Evolutionary conservation across 1,140 invertebrate species (phyloP).

Genomic region (Pollicipes pollicipes): DNA sequence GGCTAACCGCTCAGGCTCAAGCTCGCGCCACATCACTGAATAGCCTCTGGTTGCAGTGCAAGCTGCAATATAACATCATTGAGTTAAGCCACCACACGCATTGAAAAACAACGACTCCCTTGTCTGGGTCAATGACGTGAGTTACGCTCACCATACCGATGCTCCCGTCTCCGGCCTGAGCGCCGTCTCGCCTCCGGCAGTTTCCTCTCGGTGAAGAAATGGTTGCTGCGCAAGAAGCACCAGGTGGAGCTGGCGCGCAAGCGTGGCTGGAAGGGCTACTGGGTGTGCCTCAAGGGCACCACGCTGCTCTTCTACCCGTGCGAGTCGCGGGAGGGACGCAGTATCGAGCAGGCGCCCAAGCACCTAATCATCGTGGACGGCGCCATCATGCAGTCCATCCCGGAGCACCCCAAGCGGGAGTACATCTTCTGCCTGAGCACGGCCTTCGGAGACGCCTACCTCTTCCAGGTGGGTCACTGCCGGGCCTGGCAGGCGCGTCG

Average conservation of each 20-base stretch:
- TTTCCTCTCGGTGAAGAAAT: slow-evolving; percentile 95
- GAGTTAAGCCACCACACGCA: no score
- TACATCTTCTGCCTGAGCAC: slow-evolving; percentile 96
- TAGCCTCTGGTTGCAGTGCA: no score
- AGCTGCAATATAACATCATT: neutral
- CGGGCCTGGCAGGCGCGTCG: no score
- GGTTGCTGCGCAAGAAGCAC: slow-evolving; percentile 88
- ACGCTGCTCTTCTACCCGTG: slow-evolving; percentile 92
- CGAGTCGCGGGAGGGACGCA: slow-evolving; percentile 68
- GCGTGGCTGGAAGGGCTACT: slow-evolving; percentile 93
- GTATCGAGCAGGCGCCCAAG: slow-evolving; percentile 78
- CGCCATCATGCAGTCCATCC: slow-evolving; percentile 93
- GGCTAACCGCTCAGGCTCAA: no score
- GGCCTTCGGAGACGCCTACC: slow-evolving; percentile 90
- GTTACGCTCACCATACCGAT: neutral
- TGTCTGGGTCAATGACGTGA: no score
- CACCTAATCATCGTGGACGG: slow-evolving; percentile 93
- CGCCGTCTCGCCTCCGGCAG: slow-evolving; percentile 35
- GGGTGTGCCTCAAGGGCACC: slow-evolving; percentile 93
- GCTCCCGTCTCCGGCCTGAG: neutral
- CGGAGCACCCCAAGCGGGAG: slow-evolving; percentile 92
- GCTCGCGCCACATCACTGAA: no score
- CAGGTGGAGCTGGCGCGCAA: slow-evolving; percentile 89
- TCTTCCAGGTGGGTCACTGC: slow-evolving; percentile 87
- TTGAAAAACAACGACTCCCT: no score